A percentile compares a stretch with the other conserved stretches of the same genome.
Evolutionary conservation across 2,888 invertebrate genomes (phyloP).

Genomic region (Megamerina dolium): DNA sequence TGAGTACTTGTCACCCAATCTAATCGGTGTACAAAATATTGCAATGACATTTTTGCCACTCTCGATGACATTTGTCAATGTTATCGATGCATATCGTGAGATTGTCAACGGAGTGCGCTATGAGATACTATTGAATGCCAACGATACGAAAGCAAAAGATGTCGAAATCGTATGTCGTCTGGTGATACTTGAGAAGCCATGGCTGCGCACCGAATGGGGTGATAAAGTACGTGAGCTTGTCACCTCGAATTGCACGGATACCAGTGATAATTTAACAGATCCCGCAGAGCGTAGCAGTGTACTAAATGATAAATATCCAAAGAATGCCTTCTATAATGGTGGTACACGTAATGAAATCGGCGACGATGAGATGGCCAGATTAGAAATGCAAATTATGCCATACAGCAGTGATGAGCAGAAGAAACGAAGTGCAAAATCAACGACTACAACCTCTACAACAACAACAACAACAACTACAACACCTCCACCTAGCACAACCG

Average conservation of each 20-base stretch:
- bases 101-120: conserved; percentile 45
- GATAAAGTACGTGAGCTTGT: conserved; percentile 57
- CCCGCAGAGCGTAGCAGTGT: conserved; percentile 24
- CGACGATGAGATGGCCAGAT: conserved; percentile 36
- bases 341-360: conserved; percentile 41
- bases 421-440: conserved; percentile 9
- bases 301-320: conserved; percentile 40
- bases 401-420: conserved; percentile 12
- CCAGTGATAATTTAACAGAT: conserved; percentile 28
- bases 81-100: conserved; percentile 46
- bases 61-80: conserved; percentile 42
- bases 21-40: conserved; percentile 45
- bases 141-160: conserved; percentile 38
- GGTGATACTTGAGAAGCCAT: conserved; percentile 60
- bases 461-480: conserved; percentile 10
- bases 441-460: conserved; percentile 2
- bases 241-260: conserved; percentile 61
- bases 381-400: conserved; percentile 43
- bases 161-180: conserved; percentile 54
- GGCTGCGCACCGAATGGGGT: conserved; percentile 56
- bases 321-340: conserved; percentile 42
- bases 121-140: conserved; percentile 41
- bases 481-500: conserved; percentile 4
- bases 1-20: conserved; percentile 45
- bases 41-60: conserved; percentile 45